Percentiles rank a stretch among this genome's conserved stretches.
Conservation (phyloP, 2,797 vertebrate genomes). For the Coracias cyanogaster region DNA sequence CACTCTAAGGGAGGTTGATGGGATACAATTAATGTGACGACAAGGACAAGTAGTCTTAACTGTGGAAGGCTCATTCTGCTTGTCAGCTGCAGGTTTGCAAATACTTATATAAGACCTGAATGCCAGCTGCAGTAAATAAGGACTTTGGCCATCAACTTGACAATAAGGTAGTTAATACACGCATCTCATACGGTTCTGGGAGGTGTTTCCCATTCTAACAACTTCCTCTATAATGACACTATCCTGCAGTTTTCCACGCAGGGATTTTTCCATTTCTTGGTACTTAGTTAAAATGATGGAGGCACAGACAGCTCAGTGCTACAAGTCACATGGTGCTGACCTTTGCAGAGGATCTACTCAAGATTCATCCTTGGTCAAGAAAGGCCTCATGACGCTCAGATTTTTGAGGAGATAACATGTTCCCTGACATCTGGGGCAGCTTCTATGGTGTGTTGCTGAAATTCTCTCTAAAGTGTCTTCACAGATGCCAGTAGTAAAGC, state of each 20-base stretch:
- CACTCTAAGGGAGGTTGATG: neutral
- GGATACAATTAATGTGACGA: neutral
- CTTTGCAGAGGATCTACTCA: neutral
- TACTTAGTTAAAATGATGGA: neutral
- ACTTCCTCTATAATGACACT: neutral
- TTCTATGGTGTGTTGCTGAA: neutral
- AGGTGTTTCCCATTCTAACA: neutral
- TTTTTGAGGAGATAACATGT: neutral
- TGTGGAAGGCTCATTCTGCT: neutral
- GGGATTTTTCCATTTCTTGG: neutral
- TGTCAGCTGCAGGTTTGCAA: neutral
- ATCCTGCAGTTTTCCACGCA: neutral
- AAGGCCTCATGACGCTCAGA: neutral
- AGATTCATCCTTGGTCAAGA: neutral
- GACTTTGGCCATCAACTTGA: neutral
- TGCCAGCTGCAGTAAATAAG: neutral
- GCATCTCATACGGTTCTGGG: neutral
- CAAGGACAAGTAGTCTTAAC: neutral
- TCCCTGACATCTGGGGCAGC: neutral
- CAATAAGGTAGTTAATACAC: neutral
- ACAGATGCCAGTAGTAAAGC: neutral
- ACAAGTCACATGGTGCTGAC: neutral
- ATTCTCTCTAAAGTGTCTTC: neutral
- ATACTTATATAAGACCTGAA: neutral
- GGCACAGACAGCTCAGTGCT: neutral